These are phyloP conservation scores for Lymantria dispar DNA, from an alignment of 2,888 invertebrate species.

Conservation along the genomic window DNA sequence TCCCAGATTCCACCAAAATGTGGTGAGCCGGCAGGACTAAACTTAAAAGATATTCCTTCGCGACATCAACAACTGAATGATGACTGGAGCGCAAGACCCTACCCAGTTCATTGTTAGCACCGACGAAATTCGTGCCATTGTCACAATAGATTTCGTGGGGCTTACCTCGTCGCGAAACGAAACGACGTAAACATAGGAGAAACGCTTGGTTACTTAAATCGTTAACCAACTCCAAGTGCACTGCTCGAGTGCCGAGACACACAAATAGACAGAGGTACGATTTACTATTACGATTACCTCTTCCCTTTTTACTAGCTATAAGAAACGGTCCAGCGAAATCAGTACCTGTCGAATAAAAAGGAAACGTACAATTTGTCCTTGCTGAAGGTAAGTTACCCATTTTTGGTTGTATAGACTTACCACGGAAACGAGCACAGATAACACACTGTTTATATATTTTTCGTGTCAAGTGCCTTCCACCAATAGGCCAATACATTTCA, in stretches of 20 bases:
- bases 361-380: neutral
- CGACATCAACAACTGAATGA: neutral
- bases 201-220: slow-evolving; percentile 4
- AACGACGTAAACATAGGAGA: slow-evolving; percentile 1
- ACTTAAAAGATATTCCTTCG: slow-evolving; percentile 1
- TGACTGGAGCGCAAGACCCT: neutral
- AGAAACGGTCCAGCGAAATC: slow-evolving; percentile 8
- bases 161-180: slow-evolving; percentile 4
- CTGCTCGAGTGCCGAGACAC: slow-evolving; percentile 1
- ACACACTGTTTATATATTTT: neutral
- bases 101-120: neutral
- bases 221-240: slow-evolving; percentile 4
- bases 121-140: slow-evolving; percentile 6
- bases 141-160: slow-evolving; percentile 3
- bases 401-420: neutral
- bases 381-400: slow-evolving; percentile 2
- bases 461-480: neutral
- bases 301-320: slow-evolving; percentile 1
- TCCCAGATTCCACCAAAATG: slow-evolving; percentile 2
- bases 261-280: slow-evolving; percentile 3
- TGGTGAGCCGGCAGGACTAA: slow-evolving; percentile 1
- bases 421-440: neutral
- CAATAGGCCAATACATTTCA: slow-evolving; percentile 1
- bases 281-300: slow-evolving; percentile 3
- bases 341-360: neutral